phyloP scores from a whole-genome alignment of 2,888 invertebrate genomes.

The Napeogenes sylphis region DNA sequence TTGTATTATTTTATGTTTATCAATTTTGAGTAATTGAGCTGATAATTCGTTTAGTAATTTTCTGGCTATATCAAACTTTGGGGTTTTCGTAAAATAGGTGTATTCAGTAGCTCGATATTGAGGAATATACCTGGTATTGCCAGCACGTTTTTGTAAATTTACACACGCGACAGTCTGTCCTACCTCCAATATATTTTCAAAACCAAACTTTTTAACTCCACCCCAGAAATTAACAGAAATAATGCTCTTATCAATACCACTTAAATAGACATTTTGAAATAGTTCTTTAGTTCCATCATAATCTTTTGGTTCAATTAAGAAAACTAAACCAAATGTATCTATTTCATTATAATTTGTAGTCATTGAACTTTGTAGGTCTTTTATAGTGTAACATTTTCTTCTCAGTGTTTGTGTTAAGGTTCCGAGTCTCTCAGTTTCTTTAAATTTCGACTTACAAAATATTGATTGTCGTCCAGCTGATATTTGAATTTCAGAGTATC shows the following conservation, averaged over 20 bases:
- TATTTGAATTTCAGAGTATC: conserved; percentile 74
- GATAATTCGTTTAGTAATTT: conserved; percentile 66
- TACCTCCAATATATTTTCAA: conserved; percentile 74
- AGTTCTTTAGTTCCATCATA: conserved; percentile 52
- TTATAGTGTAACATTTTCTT: conserved; percentile 68
- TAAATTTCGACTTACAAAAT: conserved; percentile 54
- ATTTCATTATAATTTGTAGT: conserved; percentile 80
- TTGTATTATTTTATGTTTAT: conserved; percentile 46
- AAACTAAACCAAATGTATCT: conserved; percentile 84
- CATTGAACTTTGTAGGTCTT: conserved; percentile 55
- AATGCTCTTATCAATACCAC: conserved; percentile 75
- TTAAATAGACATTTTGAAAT: conserved; percentile 78
- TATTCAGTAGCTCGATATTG: conserved; percentile 80
- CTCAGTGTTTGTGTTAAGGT: conserved; percentile 36
- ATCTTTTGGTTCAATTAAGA: conserved; percentile 72
- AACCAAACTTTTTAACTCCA: conserved; percentile 69
- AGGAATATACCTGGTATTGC: conserved; percentile 72
- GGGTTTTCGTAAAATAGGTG: conserved; percentile 79
- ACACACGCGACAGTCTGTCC: conserved; percentile 78
- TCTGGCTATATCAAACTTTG: conserved; percentile 72
- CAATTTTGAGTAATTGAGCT: conserved; percentile 40
- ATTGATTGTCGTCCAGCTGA: conserved; percentile 73
- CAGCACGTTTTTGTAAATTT: conserved; percentile 80
- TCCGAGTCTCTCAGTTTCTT: conserved; percentile 39
- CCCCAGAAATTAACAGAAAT: conserved; percentile 77